A percentile compares a stretch with the other conserved stretches of the same genome.
Conservation (phyloP, 2,888 invertebrate genomes). For the Plagodis dolabraria region DNA sequence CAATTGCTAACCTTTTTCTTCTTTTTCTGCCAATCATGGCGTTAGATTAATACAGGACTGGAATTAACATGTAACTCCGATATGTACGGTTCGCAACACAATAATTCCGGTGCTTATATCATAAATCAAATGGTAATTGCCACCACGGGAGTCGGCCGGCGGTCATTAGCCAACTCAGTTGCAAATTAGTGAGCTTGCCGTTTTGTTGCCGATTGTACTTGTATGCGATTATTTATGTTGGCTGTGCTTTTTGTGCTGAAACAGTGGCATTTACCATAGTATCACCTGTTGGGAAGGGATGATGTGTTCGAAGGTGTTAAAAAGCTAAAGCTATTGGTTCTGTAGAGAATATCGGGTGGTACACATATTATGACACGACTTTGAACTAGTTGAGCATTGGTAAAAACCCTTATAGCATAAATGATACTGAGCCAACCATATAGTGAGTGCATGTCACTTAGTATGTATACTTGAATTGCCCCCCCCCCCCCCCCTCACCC, state of each 20-base stretch:
- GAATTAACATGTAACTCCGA: constrained; percentile 66
- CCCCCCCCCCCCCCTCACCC: too few species aligned
- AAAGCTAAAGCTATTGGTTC: too few species aligned
- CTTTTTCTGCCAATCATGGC: constrained; percentile 35
- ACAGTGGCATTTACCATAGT: too few species aligned
- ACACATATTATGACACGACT: too few species aligned
- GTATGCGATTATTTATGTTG: constrained; percentile 35
- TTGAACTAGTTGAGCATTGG: too few species aligned
- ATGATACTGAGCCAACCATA: too few species aligned
- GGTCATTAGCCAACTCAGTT: constrained; percentile 47
- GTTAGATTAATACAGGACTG: constrained; percentile 32
- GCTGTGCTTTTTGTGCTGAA: constrained; percentile 12
- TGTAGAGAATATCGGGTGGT: too few species aligned
- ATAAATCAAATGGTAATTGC: constrained; percentile 73
- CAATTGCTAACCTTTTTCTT: constrained; percentile 11
- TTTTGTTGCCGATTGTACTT: constrained; percentile 36
- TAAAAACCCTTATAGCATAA: too few species aligned
- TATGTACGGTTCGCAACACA: constrained; percentile 42
- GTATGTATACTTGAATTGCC: too few species aligned
- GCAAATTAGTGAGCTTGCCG: constrained; percentile 43
- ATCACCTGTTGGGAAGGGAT: too few species aligned
- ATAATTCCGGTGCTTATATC: constrained; percentile 56
- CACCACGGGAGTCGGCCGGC: constrained; percentile 41
- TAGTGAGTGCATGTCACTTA: too few species aligned
- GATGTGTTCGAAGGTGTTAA: too few species aligned